Evolutionary conservation across 1,140 invertebrate species (phyloP).

Genomic region (Drosophila truncata): DNA sequence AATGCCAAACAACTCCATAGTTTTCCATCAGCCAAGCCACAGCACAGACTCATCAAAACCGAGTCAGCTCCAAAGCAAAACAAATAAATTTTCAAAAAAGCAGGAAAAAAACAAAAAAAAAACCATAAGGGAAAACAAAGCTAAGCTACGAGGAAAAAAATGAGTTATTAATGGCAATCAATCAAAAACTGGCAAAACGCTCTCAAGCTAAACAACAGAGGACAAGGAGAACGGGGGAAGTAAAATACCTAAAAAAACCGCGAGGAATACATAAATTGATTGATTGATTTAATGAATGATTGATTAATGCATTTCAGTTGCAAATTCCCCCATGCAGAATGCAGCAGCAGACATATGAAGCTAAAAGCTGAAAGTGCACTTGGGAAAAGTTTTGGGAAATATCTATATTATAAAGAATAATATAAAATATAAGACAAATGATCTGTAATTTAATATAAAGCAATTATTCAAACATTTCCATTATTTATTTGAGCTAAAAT

Average conservation of each 20-base stretch:
- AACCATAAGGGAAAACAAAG: slow-evolving; percentile 39
- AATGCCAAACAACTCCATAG: slow-evolving; percentile 20
- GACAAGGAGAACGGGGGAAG: slow-evolving; percentile 29
- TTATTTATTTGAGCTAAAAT: too few relatives aligned
- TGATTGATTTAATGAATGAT: slow-evolving; percentile 84
- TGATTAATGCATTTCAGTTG: slow-evolving; percentile 83
- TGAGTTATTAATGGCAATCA: slow-evolving; percentile 84
- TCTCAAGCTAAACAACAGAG: slow-evolving; percentile 44
- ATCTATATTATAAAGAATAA: too few relatives aligned
- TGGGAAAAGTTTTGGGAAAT: not conserved
- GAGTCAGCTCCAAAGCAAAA: slow-evolving; percentile 50
- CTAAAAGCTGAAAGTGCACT: slow-evolving; percentile 30
- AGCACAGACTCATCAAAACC: slow-evolving; percentile 42
- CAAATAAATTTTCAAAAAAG: slow-evolving; percentile 69
- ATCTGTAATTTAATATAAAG: too few relatives aligned
- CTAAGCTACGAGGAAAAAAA: slow-evolving; percentile 51
- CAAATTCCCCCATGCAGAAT: slow-evolving; percentile 81
- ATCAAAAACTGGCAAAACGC: slow-evolving; percentile 70
- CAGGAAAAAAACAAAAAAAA: slow-evolving; percentile 32
- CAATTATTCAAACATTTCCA: too few relatives aligned
- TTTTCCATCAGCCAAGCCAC: slow-evolving; percentile 25
- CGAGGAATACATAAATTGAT: slow-evolving; percentile 80
- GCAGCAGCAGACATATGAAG: slow-evolving; percentile 38
- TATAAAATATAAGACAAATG: too few relatives aligned
- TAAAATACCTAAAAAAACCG: slow-evolving; percentile 44